Conservation (phyloP, 1,140 invertebrate genomes). For the Adoxophyes honmai region DNA sequence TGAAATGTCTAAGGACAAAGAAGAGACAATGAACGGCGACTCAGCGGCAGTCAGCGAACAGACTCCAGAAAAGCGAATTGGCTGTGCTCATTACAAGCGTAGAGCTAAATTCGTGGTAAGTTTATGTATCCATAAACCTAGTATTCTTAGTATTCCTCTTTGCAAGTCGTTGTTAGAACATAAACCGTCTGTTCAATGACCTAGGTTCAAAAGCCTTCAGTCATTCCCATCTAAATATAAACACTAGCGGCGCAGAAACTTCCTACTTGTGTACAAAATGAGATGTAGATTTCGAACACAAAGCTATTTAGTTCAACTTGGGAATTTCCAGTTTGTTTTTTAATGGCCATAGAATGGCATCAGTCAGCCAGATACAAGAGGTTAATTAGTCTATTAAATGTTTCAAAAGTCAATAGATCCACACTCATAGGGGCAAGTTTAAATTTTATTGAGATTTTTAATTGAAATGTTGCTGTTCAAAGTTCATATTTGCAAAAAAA, state of each 20-base stretch:
- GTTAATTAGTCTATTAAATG: too few species aligned
- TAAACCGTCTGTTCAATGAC: slow-evolving; percentile 1
- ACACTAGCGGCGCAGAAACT: slow-evolving; percentile 39
- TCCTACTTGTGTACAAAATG: slow-evolving; percentile 27
- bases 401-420: too few species aligned
- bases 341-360: slow-evolving; percentile 7
- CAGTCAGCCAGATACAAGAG: too few species aligned
- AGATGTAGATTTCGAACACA: slow-evolving; percentile 54
- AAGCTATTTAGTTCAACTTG: slow-evolving; percentile 55
- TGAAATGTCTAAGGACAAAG: slow-evolving; percentile 52
- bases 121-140: slow-evolving; percentile 23
- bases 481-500: too few species aligned
- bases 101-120: slow-evolving; percentile 90
- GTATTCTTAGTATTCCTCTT: too few species aligned
- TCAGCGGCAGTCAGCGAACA: slow-evolving; percentile 30
- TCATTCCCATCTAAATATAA: slow-evolving; percentile 53
- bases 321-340: neutral
- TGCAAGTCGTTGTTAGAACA: neutral
- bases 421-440: too few species aligned
- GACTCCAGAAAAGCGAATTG: slow-evolving; percentile 74
- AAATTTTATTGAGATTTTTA: too few species aligned
- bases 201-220: slow-evolving; percentile 30
- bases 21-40: slow-evolving; percentile 42
- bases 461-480: too few species aligned
- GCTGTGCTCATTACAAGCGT: slow-evolving; percentile 88